A percentile compares a stretch with the other conserved stretches of the same genome.
Conservation (phyloP, 2,113 vertebrate genomes). For the Danio rerio region DNA sequence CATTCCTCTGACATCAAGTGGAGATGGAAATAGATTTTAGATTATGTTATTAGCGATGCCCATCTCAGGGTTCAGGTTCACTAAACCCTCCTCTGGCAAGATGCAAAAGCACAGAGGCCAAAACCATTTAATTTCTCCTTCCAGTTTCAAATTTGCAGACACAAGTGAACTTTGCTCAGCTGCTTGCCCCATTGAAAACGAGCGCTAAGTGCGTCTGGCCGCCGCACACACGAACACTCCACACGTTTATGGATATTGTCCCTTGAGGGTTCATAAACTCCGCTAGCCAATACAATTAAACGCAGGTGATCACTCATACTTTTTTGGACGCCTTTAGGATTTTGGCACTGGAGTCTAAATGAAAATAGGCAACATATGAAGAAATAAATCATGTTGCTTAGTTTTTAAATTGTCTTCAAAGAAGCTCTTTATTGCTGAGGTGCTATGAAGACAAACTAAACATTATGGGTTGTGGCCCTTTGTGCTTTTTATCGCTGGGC, state of each 20-base stretch:
- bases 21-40: slow-evolving; percentile 21
- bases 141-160: slow-evolving; percentile 60
- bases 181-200: slow-evolving; percentile 45
- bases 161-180: slow-evolving; percentile 60
- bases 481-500: slow-evolving; percentile 36
- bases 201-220: slow-evolving; percentile 61
- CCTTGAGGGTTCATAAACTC: slow-evolving; percentile 52
- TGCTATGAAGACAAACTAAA: slow-evolving; percentile 59
- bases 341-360: slow-evolving; percentile 40
- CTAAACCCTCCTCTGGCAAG: slow-evolving; percentile 56
- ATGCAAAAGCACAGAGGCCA: slow-evolving; percentile 23
- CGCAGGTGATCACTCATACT: slow-evolving; percentile 72
- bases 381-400: slow-evolving; percentile 67
- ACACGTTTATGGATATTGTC: slow-evolving; percentile 64
- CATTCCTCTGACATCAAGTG: slow-evolving; percentile 27
- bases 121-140: slow-evolving; percentile 30
- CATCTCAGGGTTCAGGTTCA: slow-evolving; percentile 38
- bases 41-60: slow-evolving; percentile 39
- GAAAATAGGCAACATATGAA: slow-evolving; percentile 74
- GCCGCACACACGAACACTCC: slow-evolving; percentile 61
- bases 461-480: slow-evolving; percentile 35
- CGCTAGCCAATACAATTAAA: slow-evolving; percentile 72
- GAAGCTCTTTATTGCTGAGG: slow-evolving; percentile 18
- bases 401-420: slow-evolving; percentile 66
- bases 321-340: slow-evolving; percentile 59